Percentiles rank a stretch among this genome's conserved stretches.
These are phyloP conservation scores for Stichodactyla helianthus DNA, from an alignment of 64 coral and sea anemone species.

Conservation along the genomic window DNA sequence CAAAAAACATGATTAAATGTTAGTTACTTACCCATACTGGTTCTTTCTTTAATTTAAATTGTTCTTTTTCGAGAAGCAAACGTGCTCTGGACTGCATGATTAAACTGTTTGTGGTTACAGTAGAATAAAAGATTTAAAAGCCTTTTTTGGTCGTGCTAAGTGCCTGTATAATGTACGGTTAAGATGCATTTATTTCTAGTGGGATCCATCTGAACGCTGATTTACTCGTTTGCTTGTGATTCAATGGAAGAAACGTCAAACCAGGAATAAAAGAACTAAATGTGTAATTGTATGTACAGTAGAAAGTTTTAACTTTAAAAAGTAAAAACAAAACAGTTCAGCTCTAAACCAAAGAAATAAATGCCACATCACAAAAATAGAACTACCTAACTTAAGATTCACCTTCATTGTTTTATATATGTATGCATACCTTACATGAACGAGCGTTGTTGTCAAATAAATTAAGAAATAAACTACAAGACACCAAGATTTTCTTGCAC, in stretches of 20 bases:
- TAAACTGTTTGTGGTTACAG: background rate
- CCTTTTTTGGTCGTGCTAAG: too few relatives aligned
- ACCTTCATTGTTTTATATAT: background rate
- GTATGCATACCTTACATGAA: background rate
- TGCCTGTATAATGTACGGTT: too few relatives aligned
- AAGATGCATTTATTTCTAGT: too few relatives aligned
- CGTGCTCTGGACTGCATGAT: slow-evolving; percentile 90
- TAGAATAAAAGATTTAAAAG: too few relatives aligned
- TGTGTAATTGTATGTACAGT: too few relatives aligned
- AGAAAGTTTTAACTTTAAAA: too few relatives aligned
- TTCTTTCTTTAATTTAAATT: slow-evolving; percentile 73
- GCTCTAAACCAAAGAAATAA: too few relatives aligned
- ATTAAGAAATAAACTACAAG: background rate
- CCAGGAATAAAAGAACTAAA: too few relatives aligned
- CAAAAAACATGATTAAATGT: background rate
- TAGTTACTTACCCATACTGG: slow-evolving; percentile 69
- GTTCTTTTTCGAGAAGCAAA: slow-evolving; percentile 92
- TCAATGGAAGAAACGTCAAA: too few relatives aligned
- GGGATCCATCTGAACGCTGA: too few relatives aligned
- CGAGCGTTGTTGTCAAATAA: background rate
- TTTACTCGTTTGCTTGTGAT: too few relatives aligned
- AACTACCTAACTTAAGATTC: background rate
- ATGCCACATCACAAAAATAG: background rate
- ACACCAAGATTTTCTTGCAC: background rate
- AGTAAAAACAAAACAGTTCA: too few relatives aligned